phyloP scores from a whole-genome alignment of 2,888 invertebrate species.

The Gymnocheta viridis region DNA sequence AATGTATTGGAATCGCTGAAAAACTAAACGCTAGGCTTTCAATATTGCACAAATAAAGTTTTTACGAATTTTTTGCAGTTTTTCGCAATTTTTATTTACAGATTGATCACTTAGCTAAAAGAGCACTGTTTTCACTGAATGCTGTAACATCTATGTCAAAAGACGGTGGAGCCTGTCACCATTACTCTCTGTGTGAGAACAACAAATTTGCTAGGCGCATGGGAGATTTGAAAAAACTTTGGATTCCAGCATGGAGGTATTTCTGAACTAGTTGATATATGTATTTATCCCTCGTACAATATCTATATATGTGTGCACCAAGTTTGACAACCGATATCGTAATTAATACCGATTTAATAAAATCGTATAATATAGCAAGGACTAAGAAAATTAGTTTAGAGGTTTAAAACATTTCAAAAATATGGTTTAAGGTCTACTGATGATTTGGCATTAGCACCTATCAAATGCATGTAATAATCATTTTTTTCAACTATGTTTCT shows the following conservation, averaged over 20 bases:
- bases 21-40: not conserved
- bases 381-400: no score
- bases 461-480: no score
- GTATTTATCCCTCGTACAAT: no score
- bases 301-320: no score
- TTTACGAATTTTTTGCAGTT: not conserved
- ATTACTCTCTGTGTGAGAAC: conserved; percentile 59
- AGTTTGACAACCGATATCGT: no score
- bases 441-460: no score
- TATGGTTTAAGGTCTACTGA: no score
- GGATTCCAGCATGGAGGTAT: conserved; percentile 66
- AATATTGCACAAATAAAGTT: not conserved
- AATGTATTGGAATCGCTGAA: no score
- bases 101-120: conserved; percentile 49
- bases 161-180: conserved; percentile 40
- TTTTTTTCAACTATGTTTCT: no score
- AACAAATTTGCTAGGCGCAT: conserved; percentile 43
- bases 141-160: conserved; percentile 22
- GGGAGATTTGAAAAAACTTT: conserved; percentile 36
- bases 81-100: not conserved
- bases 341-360: no score
- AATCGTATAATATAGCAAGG: no score
- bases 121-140: conserved; percentile 53
- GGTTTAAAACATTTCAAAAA: no score
- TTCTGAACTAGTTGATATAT: not conserved